Percentiles rank a stretch among this genome's conserved stretches.
phyloP scores from a whole-genome alignment of 1,140 invertebrate species.

The Frieseomelitta varia region DNA sequence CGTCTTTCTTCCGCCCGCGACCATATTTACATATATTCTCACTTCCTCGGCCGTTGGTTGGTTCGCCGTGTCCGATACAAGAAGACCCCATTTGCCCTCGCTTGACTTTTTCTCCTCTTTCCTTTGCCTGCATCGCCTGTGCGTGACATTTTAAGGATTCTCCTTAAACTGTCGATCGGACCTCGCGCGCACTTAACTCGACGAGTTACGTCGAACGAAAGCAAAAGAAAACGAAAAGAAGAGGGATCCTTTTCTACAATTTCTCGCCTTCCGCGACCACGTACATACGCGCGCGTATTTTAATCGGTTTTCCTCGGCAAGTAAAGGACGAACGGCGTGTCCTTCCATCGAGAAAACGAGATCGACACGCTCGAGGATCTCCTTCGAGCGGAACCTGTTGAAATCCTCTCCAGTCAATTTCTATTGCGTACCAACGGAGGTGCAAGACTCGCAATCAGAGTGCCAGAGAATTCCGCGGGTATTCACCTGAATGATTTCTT shows the following conservation, averaged over 20 bases:
- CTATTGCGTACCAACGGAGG: too few species aligned
- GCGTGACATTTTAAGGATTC: constrained; percentile 37
- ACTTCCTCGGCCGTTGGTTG: constrained; percentile 20
- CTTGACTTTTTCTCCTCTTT: constrained; percentile 37
- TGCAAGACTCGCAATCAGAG: too few species aligned
- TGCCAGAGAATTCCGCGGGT: too few species aligned
- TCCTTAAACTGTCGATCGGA: constrained; percentile 1
- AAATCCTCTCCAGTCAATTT: too few species aligned
- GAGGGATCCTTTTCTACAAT: neutral
- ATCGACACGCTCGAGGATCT: too few species aligned
- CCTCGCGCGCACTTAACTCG: constrained; percentile 5
- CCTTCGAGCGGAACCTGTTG: too few species aligned
- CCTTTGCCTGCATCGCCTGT: constrained; percentile 5
- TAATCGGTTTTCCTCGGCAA: too few species aligned
- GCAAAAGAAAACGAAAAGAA: too few species aligned
- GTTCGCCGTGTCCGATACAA: constrained; percentile 41
- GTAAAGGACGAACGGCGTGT: too few species aligned
- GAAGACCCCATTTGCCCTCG: constrained; percentile 31
- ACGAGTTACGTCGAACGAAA: neutral
- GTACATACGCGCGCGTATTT: too few species aligned
- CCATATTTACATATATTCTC: constrained; percentile 59
- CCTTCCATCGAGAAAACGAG: too few species aligned
- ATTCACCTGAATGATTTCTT: too few species aligned
- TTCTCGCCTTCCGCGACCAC: neutral
- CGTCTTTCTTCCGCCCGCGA: constrained; percentile 21